Base-by-base conservation (phyloP, 2,113 vertebrate genomes). In the Prunella fulvescens region DNA sequence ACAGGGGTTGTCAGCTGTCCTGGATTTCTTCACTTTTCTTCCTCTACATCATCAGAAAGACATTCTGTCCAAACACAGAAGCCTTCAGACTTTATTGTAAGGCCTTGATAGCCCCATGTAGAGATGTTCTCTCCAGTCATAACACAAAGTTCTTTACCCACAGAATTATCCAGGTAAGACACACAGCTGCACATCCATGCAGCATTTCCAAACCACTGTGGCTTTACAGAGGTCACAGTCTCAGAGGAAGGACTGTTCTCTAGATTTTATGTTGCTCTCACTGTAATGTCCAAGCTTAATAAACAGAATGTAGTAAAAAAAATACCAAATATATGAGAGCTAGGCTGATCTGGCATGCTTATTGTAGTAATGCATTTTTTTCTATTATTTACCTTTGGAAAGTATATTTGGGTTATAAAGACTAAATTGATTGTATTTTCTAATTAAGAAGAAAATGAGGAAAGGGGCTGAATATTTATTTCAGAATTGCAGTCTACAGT, bases 401-500 rank as follows among this genome's bases (percentile, higher is more conserved):
- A 44, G 67, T 91, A 78, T 94, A 91, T 89, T 96, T 93, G 85
- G 91, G 72, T 96, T 96, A 93, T 82, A 81, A 95, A 90, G 86
- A 95, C 93, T 96, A 91, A 97, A 97, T 93, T 96, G 95, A 95
- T 91, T 86, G 39, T 82, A 64, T 82, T 96, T 96, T 94, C 93
- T 97, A 93, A 97, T 97, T 97, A 97, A 93, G 81, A 85, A 94
- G 80, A 96, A 97, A 97, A 97, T 81, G 37, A 97, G 84, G 80
- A 86, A 90, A 92, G 76, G 89, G 74, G 88, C 64, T 87, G 87
- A 91, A 73, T 93, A 96, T 97, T 97, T 97, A 95, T 96, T 96
- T 95, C 78, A 56, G 29, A 96, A 94, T 95, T 93, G 71, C 72
- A 95, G 71, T 93, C 93, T 91, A 88, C 62, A 67, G 22, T 95